Evolutionary conservation across 2,888 invertebrate genomes (phyloP), one percentile per base, ranked within the genome.

Genomic region (Drosophila differens): DNA sequence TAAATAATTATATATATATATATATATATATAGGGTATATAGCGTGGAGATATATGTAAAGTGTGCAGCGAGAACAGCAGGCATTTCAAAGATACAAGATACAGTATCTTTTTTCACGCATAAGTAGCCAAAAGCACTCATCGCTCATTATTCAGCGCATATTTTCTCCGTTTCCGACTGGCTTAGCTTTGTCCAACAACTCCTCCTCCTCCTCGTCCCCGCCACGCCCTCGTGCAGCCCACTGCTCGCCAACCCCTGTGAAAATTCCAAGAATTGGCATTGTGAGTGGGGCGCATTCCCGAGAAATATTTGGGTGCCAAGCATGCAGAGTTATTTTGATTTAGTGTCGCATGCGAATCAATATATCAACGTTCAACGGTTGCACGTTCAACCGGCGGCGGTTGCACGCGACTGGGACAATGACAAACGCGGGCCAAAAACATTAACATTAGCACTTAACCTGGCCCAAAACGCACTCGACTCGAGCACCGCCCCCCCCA

Each of bases 291-390:
- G 58, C 39, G 70, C 79, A 83, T 81, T 76, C 77, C 35, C 64
- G 32, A 66, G 70, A 77, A 79, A 82, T 79, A 47, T 76, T 80
- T 66, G 58, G 60, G 54, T 70, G 60, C 51, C 64, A 58, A 41
- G 30, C 58, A 32, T 35, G 44, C 32, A n/a, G 28, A 51, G 58
- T 65, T 67, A 80, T 74, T 89, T 86, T 90, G 90, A 86, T 86
- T 86, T 88, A 86, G 83, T 86, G 76, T 76, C 76, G 72, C 76
- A 69, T 70, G 71, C 79, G 70, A 81, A 88, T 86, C 85, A 79
- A 86, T 86, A 85, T 86, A 86, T 86, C 90, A 86, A 81, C 47
- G 22, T 47, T 47, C 47, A 22, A n/a, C 41, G 10, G 47, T 47
- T 47, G 47, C 47, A 47, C 47, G 47, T 47, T 47, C 47, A 47